Evolutionary conservation across 2,113 vertebrate species (phyloP).

Genomic region (Chinchilla lanigera): DNA sequence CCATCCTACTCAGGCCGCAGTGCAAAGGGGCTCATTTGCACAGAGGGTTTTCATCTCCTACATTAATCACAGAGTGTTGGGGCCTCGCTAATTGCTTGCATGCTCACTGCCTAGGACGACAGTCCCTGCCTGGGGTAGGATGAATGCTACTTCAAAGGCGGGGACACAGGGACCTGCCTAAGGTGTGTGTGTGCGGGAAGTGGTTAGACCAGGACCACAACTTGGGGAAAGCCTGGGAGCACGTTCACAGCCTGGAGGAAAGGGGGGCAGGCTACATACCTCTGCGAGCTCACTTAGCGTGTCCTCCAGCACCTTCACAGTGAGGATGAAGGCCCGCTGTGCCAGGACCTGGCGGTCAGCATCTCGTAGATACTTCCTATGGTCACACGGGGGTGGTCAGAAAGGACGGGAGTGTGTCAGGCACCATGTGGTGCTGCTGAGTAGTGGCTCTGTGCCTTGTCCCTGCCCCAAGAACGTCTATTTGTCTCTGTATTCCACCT

Average conservation of each 20-base stretch:
- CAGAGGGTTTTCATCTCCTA: not conserved
- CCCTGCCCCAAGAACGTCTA: not conserved
- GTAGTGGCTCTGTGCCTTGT: fast-evolving
- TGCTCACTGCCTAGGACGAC: not conserved
- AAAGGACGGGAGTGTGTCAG: not conserved
- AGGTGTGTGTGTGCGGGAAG: not conserved
- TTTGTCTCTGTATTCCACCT: not conserved
- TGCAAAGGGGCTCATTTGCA: not conserved
- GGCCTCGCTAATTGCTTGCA: not conserved
- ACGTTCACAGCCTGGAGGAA: not conserved
- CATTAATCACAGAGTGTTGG: not conserved
- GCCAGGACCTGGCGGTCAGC: slow-evolving; percentile 98
- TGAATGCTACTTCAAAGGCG: not conserved
- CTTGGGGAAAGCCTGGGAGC: not conserved
- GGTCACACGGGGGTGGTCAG: not conserved
- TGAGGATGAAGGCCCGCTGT: slow-evolving; percentile 96
- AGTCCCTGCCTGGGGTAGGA: not conserved
- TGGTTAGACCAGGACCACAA: fast-evolving
- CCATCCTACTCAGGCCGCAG: fast-evolving
- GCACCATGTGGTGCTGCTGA: fast-evolving
- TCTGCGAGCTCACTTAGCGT: slow-evolving; percentile 94
- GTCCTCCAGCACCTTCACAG: slow-evolving; percentile 98
- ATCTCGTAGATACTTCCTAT: slow-evolving; percentile 98
- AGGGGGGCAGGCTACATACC: slow-evolving; percentile 80
- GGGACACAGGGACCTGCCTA: not conserved